These are phyloP conservation scores for Drosophila lini DNA, from an alignment of 1,140 invertebrate species.

Conservation along the genomic window DNA sequence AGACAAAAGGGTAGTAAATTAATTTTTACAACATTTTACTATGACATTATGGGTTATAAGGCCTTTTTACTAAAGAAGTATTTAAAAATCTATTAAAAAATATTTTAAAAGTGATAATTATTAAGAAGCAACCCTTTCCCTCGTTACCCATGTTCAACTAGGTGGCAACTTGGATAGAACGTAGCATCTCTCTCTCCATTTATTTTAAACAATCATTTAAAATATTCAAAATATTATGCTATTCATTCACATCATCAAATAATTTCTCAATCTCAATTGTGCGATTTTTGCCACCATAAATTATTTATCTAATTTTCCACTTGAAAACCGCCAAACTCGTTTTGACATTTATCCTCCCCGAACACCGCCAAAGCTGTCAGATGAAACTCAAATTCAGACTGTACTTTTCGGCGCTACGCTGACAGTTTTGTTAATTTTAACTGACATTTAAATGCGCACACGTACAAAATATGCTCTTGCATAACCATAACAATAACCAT, in stretches of 20 bases:
- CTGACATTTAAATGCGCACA: constrained; percentile 46
- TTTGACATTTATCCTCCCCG: constrained; percentile 8
- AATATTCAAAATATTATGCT: neutral
- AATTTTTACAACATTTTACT: neutral
- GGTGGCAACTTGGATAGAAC: too few species aligned
- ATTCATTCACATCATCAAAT: too few species aligned
- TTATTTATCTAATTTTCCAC: constrained; percentile 11
- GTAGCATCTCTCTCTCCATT: too few species aligned
- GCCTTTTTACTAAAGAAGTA: too few species aligned
- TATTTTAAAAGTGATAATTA: too few species aligned
- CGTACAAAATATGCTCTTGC: constrained; percentile 12
- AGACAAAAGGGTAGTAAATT: neutral
- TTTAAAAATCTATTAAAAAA: neutral
- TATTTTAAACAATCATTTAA: too few species aligned
- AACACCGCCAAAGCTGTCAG: neutral
- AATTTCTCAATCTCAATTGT: neutral
- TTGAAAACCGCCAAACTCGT: constrained; percentile 3
- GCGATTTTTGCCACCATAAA: neutral
- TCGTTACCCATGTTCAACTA: too few species aligned
- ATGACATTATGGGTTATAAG: neutral
- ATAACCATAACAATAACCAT: constrained; percentile 48
- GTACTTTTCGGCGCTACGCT: constrained; percentile 1
- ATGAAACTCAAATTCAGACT: constrained; percentile 8
- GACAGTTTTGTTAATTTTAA: constrained; percentile 58
- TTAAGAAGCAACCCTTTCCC: neutral